Evolutionary conservation across 2,797 vertebrate species (phyloP).

Genomic region (Sternarchorhynchus goeldii): DNA sequence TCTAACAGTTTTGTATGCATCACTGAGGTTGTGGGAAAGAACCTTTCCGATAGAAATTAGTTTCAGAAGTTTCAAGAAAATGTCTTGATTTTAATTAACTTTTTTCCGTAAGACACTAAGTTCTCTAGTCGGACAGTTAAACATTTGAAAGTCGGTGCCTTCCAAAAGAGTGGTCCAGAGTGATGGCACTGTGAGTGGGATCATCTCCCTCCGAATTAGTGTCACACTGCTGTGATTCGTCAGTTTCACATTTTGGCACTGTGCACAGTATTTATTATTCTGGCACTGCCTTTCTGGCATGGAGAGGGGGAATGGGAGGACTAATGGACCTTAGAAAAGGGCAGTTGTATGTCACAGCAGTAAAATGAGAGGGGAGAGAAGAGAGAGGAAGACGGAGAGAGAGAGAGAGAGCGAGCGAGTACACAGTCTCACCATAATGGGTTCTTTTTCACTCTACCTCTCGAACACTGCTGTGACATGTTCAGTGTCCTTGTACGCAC

Average conservation of each 20-base stretch:
- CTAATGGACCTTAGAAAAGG: constrained; percentile 68
- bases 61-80: not conserved
- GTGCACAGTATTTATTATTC: constrained; percentile 63
- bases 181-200: constrained; percentile 40
- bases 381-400: constrained; percentile 9
- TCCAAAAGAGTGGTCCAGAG: constrained; percentile 19
- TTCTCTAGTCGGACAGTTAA: constrained; percentile 30
- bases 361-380: constrained; percentile 39
- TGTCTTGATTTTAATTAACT: not conserved
- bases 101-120: not conserved
- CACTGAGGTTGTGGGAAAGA: not conserved
- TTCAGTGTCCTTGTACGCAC: constrained; percentile 37
- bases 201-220: constrained; percentile 25
- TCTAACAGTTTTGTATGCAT: constrained; percentile 26
- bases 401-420: constrained; percentile 30
- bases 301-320: constrained; percentile 60
- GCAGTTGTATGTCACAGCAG: constrained; percentile 61
- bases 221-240: constrained; percentile 42
- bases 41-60: constrained; percentile 3
- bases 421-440: constrained; percentile 32
- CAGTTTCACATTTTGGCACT: constrained; percentile 48
- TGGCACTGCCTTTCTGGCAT: constrained; percentile 63
- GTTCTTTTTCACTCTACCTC: not conserved
- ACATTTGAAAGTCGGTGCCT: constrained; percentile 48
- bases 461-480: constrained; percentile 20